These are phyloP conservation scores for Orchestia grillus DNA, from an alignment of 1,140 invertebrate species.

Conservation along the genomic window DNA sequence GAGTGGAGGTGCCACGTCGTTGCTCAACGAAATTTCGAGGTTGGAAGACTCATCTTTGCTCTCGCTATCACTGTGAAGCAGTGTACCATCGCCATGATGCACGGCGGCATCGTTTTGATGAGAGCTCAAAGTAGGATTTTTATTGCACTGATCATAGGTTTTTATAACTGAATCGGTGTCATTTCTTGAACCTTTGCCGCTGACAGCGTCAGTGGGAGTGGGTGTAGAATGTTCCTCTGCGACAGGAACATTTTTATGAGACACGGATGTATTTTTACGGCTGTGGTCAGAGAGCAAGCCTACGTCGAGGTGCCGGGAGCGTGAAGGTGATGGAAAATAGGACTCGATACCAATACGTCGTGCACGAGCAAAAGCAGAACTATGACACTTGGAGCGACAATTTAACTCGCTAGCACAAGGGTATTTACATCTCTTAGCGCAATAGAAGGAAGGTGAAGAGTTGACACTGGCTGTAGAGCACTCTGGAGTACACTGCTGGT, in stretches of 20 bases:
- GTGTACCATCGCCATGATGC: background rate
- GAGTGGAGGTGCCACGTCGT: background rate
- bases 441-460: background rate
- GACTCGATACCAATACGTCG: slow-evolving; percentile 5
- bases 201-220: background rate
- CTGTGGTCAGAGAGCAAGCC: background rate
- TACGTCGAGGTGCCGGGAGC: too few relatives aligned
- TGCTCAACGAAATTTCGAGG: background rate
- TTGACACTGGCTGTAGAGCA: background rate
- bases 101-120: background rate
- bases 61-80: background rate
- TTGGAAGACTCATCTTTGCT: background rate
- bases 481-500: background rate
- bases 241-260: background rate
- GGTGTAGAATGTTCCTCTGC: background rate
- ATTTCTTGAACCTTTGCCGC: background rate
- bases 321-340: background rate
- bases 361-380: slow-evolving; percentile 15
- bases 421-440: background rate
- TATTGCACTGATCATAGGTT: background rate
- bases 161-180: background rate
- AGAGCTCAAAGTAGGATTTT: background rate
- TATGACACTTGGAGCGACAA: background rate
- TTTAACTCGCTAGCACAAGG: background rate
- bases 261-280: background rate